A percentile compares a stretch with the other conserved stretches of the same genome.
These are phyloP conservation scores for Laticauda laticaudata DNA, from an alignment of 2,113 vertebrate genomes.

Conservation along the genomic window DNA sequence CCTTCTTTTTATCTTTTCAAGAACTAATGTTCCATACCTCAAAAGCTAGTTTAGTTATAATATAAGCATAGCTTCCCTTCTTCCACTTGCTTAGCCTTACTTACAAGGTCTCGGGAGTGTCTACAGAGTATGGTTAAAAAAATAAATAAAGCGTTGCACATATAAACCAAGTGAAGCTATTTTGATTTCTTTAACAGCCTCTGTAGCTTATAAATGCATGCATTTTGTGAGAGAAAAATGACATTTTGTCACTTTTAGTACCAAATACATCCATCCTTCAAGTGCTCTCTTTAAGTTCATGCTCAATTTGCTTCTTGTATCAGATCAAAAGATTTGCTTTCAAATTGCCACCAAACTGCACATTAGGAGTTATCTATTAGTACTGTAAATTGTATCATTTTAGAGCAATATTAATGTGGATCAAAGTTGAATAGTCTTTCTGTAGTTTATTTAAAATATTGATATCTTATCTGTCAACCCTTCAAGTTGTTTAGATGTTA, in stretches of 20 bases:
- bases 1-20: constrained; percentile 8
- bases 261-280: background rate
- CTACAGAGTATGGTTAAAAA: background rate
- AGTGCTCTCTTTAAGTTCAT: background rate
- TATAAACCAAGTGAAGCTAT: background rate
- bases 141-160: background rate
- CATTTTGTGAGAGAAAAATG: background rate
- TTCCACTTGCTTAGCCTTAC: background rate
- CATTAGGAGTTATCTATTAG: background rate
- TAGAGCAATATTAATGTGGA: background rate
- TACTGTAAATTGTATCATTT: background rate
- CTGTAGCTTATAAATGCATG: background rate
- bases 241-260: background rate
- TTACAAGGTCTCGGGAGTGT: background rate
- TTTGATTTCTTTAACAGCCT: background rate
- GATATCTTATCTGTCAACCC: background rate
- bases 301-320: background rate
- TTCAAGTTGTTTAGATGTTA: background rate
- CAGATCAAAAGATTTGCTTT: background rate
- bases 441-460: background rate
- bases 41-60: background rate
- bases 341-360: background rate
- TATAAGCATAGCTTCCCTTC: background rate
- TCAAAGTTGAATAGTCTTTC: background rate
- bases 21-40: background rate